A percentile compares a stretch with the other conserved stretches of the same genome.
Evolutionary conservation across 35 echinoderm and acorn worm genomes (phyloP).

Genomic region (Antedon bifida): DNA sequence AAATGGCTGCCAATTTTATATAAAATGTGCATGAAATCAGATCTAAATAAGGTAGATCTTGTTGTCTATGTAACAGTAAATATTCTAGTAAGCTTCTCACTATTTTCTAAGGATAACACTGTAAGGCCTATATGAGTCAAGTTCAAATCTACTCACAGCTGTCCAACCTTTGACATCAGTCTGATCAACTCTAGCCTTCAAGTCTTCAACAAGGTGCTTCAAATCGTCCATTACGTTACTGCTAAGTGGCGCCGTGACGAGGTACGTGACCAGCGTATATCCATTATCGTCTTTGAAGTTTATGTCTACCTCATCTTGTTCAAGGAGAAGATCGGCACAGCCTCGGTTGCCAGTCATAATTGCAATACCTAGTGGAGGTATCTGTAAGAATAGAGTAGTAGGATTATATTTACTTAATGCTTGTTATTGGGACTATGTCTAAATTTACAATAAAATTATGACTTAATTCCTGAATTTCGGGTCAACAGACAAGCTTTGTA

Average conservation of each 20-base stretch:
- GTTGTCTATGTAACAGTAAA: too few relatives aligned
- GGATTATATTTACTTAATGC: too few relatives aligned
- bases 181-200: constrained; percentile 36
- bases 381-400: constrained; percentile 10
- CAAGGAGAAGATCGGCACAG: constrained; percentile 64
- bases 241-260: constrained; percentile 31
- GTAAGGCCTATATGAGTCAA: too few relatives aligned
- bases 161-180: constrained; percentile 60
- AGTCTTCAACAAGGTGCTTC: constrained; percentile 50
- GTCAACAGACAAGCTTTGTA: too few relatives aligned
- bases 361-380: constrained; percentile 60
- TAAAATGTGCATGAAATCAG: too few relatives aligned
- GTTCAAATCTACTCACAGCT: constrained; percentile 82
- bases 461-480: too few relatives aligned
- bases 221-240: constrained; percentile 32
- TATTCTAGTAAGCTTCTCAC: too few relatives aligned
- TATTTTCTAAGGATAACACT: too few relatives aligned
- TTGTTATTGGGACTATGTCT: too few relatives aligned
- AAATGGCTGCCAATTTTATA: too few relatives aligned
- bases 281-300: constrained; percentile 68
- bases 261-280: constrained; percentile 52
- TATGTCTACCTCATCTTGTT: constrained; percentile 47
- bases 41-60: too few relatives aligned
- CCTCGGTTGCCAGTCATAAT: constrained; percentile 75
- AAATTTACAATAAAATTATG: too few relatives aligned